A percentile compares a stretch with the other conserved stretches of the same genome.
Conservation (phyloP, 1,140 invertebrate species). For the Helicorthomorpha holstii region DNA sequence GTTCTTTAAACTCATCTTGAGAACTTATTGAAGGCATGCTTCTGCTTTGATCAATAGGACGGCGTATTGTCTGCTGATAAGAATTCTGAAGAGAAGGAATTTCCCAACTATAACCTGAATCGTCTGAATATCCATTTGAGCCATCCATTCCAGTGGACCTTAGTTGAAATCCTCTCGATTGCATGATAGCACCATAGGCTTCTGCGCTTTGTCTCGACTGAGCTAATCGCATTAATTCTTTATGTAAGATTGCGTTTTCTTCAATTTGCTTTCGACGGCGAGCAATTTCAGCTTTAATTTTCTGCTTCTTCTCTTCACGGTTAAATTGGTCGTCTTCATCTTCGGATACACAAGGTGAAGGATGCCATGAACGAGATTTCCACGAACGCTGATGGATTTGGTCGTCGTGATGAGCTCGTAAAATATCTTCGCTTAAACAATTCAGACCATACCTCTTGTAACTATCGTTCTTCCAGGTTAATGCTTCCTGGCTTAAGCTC, state of each 20-base stretch:
- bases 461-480: slow-evolving; percentile 1
- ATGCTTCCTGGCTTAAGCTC: slow-evolving; percentile 2
- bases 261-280: slow-evolving; percentile 41
- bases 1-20: slow-evolving; percentile 9
- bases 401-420: not conserved
- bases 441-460: not conserved
- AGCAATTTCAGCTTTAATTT: slow-evolving; percentile 45
- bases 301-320: slow-evolving; percentile 39
- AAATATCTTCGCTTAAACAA: too few species aligned
- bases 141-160: not conserved
- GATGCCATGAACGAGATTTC: slow-evolving; percentile 39
- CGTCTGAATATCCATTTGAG: not conserved
- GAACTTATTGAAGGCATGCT: slow-evolving; percentile 9
- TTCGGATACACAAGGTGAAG: slow-evolving; percentile 36
- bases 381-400: slow-evolving; percentile 14
- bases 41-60: not conserved
- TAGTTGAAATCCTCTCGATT: not conserved
- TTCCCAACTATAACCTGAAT: not conserved
- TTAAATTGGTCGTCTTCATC: slow-evolving; percentile 31
- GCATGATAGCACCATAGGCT: not conserved
- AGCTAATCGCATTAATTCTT: slow-evolving; percentile 36
- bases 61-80: not conserved
- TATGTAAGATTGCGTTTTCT: slow-evolving; percentile 37
- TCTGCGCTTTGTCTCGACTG: slow-evolving; percentile 7
- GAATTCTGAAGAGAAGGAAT: not conserved